Conservation (phyloP, 2,888 invertebrate species). For the Ormyrus thymus region DNA sequence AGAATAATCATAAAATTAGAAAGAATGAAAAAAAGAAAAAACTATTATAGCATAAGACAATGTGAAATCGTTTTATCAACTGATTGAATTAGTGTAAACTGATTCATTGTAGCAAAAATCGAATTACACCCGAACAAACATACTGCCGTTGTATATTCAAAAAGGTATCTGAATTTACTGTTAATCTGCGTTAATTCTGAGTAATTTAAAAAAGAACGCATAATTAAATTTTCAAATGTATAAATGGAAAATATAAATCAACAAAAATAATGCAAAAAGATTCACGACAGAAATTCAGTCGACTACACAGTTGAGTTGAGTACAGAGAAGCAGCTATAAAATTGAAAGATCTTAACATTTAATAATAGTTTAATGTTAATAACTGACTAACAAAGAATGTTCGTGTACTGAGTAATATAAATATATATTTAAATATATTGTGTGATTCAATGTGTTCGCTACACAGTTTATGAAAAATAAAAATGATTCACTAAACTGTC, state of each 20-base stretch:
- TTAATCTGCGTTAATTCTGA: neutral
- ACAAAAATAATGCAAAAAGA: neutral
- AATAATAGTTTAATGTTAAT: constrained; percentile 56
- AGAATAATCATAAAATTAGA: constrained; percentile 31
- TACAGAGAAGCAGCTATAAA: constrained; percentile 22
- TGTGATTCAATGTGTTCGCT: constrained; percentile 62
- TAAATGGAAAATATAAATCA: neutral
- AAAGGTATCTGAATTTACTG: constrained; percentile 17
- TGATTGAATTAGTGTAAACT: constrained; percentile 46
- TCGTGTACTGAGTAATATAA: constrained; percentile 61
- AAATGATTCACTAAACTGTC: constrained; percentile 59
- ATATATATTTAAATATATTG: constrained; percentile 58
- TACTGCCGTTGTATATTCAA: constrained; percentile 29
- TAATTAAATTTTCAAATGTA: neutral
- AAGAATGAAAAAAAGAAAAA: constrained; percentile 21
- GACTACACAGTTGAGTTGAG: neutral
- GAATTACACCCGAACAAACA: constrained; percentile 50
- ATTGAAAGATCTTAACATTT: constrained; percentile 51
- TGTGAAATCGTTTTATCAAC: constrained; percentile 44
- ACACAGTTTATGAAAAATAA: constrained; percentile 57
- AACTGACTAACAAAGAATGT: constrained; percentile 56
- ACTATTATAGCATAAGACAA: constrained; percentile 25
- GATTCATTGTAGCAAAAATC: constrained; percentile 49
- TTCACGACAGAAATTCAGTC: constrained; percentile 15
- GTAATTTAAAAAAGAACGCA: constrained; percentile 11